phyloP scores from a whole-genome alignment of 2,113 vertebrate genomes.

The Nicator chloris region DNA sequence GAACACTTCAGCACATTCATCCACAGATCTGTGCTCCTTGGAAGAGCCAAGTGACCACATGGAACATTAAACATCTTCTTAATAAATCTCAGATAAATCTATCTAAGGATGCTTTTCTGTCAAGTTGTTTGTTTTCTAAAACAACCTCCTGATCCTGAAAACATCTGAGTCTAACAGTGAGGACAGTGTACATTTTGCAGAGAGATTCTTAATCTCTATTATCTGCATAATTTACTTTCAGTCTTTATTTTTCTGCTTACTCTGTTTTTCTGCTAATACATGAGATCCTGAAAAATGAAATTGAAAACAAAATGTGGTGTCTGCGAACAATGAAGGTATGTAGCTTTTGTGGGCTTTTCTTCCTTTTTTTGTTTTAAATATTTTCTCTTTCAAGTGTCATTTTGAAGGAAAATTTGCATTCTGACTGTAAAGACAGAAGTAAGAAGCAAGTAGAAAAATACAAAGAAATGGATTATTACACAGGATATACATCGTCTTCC shows the following conservation, averaged over 20 bases:
- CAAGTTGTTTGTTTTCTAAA: constrained; percentile 17
- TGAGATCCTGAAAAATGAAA: constrained; percentile 43
- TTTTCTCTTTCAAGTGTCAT: not conserved
- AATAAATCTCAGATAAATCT: constrained; percentile 53
- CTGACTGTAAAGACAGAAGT: not conserved
- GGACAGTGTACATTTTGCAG: constrained; percentile 22
- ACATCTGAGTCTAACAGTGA: constrained; percentile 19
- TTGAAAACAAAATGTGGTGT: not conserved
- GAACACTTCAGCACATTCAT: not conserved
- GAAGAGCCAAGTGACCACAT: constrained; percentile 11
- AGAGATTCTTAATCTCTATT: constrained; percentile 32
- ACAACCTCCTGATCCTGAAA: constrained; percentile 47
- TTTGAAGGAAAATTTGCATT: not conserved
- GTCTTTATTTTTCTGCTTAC: constrained; percentile 34
- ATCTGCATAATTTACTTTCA: constrained; percentile 60
- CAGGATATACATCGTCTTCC: not conserved
- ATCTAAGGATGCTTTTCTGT: constrained; percentile 48
- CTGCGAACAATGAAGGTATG: not conserved
- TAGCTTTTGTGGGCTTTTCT: not conserved
- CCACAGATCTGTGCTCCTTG: not conserved
- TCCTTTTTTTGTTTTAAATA: not conserved
- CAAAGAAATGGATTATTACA: not conserved
- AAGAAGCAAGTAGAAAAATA: not conserved
- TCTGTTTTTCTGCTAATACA: constrained; percentile 48
- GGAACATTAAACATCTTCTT: constrained; percentile 31